These are phyloP conservation scores for Scartelaos histophorus DNA, from an alignment of 2,113 vertebrate genomes.

Conservation along the genomic window DNA sequence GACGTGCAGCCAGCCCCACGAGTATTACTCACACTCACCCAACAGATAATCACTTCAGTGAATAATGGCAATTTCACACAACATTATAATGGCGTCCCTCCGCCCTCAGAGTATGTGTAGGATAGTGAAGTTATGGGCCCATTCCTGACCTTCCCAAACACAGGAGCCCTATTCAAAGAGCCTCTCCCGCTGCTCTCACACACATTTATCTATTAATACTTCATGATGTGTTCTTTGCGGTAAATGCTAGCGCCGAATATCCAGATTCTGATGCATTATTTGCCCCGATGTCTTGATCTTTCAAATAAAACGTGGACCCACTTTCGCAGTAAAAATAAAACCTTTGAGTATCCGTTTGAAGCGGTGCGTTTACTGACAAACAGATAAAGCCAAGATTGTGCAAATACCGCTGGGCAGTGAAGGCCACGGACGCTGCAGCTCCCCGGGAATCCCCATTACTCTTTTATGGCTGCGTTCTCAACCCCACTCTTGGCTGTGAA, in stretches of 20 bases:
- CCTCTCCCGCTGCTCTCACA: slow-evolving; percentile 51
- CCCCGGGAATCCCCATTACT: slow-evolving; percentile 57
- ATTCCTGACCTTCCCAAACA: slow-evolving; percentile 34
- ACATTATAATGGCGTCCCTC: slow-evolving; percentile 58
- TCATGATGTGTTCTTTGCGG: slow-evolving; percentile 70
- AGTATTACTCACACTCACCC: slow-evolving; percentile 53
- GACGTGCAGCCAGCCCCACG: slow-evolving; percentile 54
- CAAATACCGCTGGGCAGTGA: slow-evolving; percentile 38
- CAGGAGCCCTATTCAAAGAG: slow-evolving; percentile 60
- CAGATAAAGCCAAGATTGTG: slow-evolving; percentile 49
- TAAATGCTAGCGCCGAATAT: slow-evolving; percentile 72
- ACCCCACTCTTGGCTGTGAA: slow-evolving; percentile 53
- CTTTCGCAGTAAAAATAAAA: slow-evolving; percentile 52
- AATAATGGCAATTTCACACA: slow-evolving; percentile 74
- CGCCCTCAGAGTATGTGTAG: slow-evolving; percentile 22
- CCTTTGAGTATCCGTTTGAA: slow-evolving; percentile 61
- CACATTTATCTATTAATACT: slow-evolving; percentile 75
- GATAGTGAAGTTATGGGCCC: slow-evolving; percentile 38
- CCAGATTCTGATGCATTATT: slow-evolving; percentile 70
- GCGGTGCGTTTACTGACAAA: slow-evolving; percentile 55
- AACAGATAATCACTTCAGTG: slow-evolving; percentile 69
- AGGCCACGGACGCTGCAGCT: slow-evolving; percentile 52
- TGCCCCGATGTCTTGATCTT: slow-evolving; percentile 61
- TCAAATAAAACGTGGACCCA: slow-evolving; percentile 56
- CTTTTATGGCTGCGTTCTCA: slow-evolving; percentile 57